Conservation (phyloP, 2,113 vertebrate species). For the Chaenocephalus aceratus region DNA sequence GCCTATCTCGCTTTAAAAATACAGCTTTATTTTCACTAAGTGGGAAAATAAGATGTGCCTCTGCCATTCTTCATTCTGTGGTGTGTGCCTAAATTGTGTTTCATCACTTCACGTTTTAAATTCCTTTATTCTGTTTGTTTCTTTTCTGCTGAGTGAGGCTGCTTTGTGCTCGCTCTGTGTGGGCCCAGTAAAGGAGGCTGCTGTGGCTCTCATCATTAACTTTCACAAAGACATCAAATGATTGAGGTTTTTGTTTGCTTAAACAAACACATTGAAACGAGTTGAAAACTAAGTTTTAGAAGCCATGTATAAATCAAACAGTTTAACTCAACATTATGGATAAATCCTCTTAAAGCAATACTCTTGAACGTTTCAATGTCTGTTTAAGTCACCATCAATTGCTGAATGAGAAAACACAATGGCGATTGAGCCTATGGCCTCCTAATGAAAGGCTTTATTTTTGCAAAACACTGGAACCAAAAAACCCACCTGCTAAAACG, state of each 20-base stretch:
- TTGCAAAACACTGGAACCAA: too few species aligned
- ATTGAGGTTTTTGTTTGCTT: conserved; percentile 26
- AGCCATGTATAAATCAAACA: too few species aligned
- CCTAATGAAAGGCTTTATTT: too few species aligned
- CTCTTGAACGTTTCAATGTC: too few species aligned
- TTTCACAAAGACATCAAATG: conserved; percentile 50
- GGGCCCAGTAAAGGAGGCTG: conserved; percentile 41
- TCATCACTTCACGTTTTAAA: conserved; percentile 34
- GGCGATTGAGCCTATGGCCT: too few species aligned
- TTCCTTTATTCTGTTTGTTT: conserved; percentile 51
- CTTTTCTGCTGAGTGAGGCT: conserved; percentile 31
- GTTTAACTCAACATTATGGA: too few species aligned
- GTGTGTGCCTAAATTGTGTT: conserved; percentile 29
- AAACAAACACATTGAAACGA: conserved; percentile 40
- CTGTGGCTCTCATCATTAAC: conserved; percentile 22
- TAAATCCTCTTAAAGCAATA: too few species aligned
- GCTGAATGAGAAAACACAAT: too few species aligned
- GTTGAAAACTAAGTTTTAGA: background rate
- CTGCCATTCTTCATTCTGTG: conserved; percentile 29
- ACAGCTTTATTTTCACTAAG: conserved; percentile 20
- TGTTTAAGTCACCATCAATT: too few species aligned
- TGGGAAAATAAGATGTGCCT: conserved; percentile 23
- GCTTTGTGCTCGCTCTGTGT: conserved; percentile 32
- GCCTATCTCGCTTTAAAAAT: conserved; percentile 28
- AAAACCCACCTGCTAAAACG: too few species aligned